Base-by-base conservation (phyloP, 2,113 vertebrate species). In the Pseudorhombus dupliciocellatus region DNA sequence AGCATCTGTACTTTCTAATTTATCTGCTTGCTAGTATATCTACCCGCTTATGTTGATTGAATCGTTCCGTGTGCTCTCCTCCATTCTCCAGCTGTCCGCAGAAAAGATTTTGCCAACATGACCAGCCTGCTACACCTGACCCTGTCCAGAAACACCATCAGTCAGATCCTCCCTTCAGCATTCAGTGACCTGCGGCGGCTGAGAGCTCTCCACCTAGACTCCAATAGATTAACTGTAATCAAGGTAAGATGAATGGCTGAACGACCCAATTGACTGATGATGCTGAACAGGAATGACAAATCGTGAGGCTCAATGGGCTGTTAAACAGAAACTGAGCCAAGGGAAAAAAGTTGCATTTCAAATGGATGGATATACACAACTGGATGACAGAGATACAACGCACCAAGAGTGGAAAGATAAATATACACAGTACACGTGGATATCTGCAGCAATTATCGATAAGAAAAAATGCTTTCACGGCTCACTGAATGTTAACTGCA, bases 91-190 rank as follows among this genome's bases (percentile, higher is more conserved):
- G 94, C 94, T 0, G 94, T 98, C 0, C 85, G 95, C 16, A 82
- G 86, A 2, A 93, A 93, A 0, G 97, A 98, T 62, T 97, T 99
- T 75, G 95, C 96, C 67, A 98, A 99, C 90, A 98, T 99, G 97
- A 99, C 97, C 0, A 94, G 94, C 30, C 92, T 98, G 1, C 91
- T 98, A 31, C 96, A 99, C 62, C 80, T 98, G 77, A 98, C 96
- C 0, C 75, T 98, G 0, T 97, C 96, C 0, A 92, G 96, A 7
- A 99, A 99, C 73, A 98, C 97, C 66, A 98, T 99, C 80, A 97
- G 96, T 90, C 96, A 97, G 12, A 96, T 99, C 83, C 94, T 96
- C 52, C 96, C 95, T 0, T 94, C 94, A 0, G 93, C 97, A n/a
- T 98, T 99, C 61, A 89, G 93, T 2, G 97, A 99, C 84, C 94